A percentile compares a stretch with the other conserved stretches of the same genome.
These are phyloP conservation scores for Penelope pileata DNA, from an alignment of 2,113 vertebrate species.

Conservation along the genomic window DNA sequence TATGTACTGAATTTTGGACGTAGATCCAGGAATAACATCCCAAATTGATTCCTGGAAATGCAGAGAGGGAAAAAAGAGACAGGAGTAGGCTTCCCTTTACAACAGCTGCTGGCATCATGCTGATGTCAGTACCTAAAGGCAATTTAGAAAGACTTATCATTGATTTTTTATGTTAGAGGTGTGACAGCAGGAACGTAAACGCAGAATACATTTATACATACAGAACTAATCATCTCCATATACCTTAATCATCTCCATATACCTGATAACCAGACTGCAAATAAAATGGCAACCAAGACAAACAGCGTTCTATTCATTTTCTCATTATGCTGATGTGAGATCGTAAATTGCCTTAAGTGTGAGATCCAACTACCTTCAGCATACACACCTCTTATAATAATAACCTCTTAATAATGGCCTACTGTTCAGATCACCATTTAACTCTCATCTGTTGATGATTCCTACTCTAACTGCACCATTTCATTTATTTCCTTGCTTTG, in stretches of 20 bases:
- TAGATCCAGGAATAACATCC: background rate
- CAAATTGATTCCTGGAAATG: background rate
- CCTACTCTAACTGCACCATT: background rate
- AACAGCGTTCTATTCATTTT: background rate
- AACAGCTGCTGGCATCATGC: background rate
- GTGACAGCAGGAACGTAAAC: background rate
- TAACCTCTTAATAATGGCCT: too few species aligned
- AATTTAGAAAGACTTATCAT: background rate
- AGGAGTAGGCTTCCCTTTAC: background rate
- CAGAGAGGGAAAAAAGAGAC: background rate
- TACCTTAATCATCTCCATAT: too few species aligned
- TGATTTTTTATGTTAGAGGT: background rate
- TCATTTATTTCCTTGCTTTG: background rate
- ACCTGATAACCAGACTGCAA: background rate
- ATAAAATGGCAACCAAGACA: background rate
- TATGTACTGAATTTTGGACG: background rate
- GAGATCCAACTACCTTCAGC: too few species aligned
- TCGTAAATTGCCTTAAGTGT: background rate
- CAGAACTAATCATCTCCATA: background rate
- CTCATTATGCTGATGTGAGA: rapidly evolving
- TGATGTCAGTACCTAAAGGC: background rate
- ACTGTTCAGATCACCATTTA: background rate
- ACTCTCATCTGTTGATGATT: background rate
- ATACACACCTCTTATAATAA: background rate
- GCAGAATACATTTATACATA: background rate